A percentile compares a stretch with the other conserved stretches of the same genome.
These are phyloP conservation scores for Nesidiocoris tenuis DNA, from an alignment of 2,888 invertebrate genomes.

Conservation along the genomic window DNA sequence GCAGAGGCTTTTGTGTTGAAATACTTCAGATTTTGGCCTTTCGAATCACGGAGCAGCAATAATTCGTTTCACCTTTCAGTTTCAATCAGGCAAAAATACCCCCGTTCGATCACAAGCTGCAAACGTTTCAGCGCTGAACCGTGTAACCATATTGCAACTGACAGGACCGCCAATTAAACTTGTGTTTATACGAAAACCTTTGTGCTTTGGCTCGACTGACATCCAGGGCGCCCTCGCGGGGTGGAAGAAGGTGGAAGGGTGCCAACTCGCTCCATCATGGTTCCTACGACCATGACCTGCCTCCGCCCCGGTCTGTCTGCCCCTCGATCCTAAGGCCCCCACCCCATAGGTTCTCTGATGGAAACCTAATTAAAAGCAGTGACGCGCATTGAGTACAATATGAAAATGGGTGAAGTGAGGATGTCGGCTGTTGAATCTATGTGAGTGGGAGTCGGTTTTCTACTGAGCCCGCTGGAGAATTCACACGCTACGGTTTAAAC, in stretches of 20 bases:
- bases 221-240: not conserved
- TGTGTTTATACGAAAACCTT: constrained; percentile 40
- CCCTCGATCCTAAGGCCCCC: too few relatives aligned
- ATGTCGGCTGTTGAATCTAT: not conserved
- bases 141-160: constrained; percentile 30
- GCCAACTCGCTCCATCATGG: not conserved
- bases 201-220: constrained; percentile 26
- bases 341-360: constrained; percentile 18
- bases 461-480: not conserved
- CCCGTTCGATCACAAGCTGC: not conserved
- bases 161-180: constrained; percentile 38
- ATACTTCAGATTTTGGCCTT: too few relatives aligned
- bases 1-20: too few relatives aligned
- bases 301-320: too few relatives aligned
- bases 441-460: not conserved
- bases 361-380: constrained; percentile 40
- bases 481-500: too few relatives aligned
- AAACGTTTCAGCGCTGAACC: constrained; percentile 2
- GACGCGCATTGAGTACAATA: constrained; percentile 36
- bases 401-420: constrained; percentile 10
- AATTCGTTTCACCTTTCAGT: too few relatives aligned
- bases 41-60: too few relatives aligned
- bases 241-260: too few relatives aligned
- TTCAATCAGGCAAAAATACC: too few relatives aligned
- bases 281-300: not conserved